Percentiles rank a stretch among this genome's conserved stretches.
These are phyloP conservation scores for Poicephalus meyeri DNA, from an alignment of 2,113 vertebrate genomes.

Conservation along the genomic window DNA sequence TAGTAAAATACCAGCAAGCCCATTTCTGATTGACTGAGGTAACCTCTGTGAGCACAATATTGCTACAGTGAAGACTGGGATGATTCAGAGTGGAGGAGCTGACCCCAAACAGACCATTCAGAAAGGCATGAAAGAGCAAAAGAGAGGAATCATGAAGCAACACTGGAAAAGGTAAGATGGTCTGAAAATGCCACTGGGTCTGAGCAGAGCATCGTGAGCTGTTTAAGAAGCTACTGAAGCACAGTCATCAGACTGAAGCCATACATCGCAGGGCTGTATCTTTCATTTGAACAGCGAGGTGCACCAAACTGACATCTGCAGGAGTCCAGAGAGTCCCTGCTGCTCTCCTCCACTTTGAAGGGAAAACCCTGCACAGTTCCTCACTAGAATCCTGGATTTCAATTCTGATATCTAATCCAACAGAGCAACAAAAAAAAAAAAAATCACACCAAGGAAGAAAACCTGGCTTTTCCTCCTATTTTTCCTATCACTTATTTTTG, in stretches of 20 bases:
- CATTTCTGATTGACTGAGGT: neutral
- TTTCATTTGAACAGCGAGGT: accelerated
- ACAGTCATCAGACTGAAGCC: neutral
- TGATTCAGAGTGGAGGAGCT: neutral
- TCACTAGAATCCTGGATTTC: neutral
- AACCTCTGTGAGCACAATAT: neutral
- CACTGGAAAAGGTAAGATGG: neutral
- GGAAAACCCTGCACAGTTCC: neutral
- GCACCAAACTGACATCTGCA: accelerated
- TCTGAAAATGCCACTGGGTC: neutral
- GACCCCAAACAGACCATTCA: neutral
- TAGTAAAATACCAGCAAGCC: neutral
- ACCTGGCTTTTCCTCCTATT: neutral
- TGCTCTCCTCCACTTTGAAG: neutral
- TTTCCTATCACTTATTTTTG: neutral
- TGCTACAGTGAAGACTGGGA: neutral
- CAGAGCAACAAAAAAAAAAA: neutral
- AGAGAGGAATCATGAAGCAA: neutral
- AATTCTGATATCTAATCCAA: neutral
- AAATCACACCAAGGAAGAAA: neutral
- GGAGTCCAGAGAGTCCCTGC: neutral
- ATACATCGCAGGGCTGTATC: accelerated
- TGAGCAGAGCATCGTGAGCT: neutral
- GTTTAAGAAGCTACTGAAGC: neutral
- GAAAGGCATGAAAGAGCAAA: neutral